phyloP scores from a whole-genome alignment of 23 tunicate genomes.

The Styela clava region DNA sequence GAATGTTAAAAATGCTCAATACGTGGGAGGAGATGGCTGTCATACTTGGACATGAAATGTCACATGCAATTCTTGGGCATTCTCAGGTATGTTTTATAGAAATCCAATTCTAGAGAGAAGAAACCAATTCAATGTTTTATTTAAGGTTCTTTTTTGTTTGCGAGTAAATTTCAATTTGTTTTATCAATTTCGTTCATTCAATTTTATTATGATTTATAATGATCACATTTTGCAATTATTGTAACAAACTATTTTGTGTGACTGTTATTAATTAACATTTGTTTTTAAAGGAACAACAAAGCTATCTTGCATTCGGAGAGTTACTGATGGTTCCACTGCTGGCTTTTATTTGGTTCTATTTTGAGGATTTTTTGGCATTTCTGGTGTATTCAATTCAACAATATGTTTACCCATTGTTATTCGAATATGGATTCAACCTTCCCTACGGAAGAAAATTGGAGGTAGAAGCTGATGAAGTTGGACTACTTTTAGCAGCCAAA shows the following conservation, averaged over 20 bases:
- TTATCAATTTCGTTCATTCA: no score
- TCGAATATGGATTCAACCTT: constrained; percentile 76
- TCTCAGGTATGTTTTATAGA: constrained; percentile 63
- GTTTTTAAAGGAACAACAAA: constrained; percentile 84
- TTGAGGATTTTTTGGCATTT: constrained; percentile 80
- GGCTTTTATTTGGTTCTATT: constrained; percentile 76
- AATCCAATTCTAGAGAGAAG: no score
- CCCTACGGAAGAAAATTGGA: constrained; percentile 78
- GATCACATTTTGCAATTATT: no score
- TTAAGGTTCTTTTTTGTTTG: no score
- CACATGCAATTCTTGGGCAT: constrained; percentile 90
- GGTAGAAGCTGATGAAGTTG: constrained; percentile 87
- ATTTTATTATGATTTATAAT: no score
- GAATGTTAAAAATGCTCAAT: constrained; percentile 60
- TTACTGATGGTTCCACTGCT: constrained; percentile 61
- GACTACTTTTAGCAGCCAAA: constrained; percentile 56
- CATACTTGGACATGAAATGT: constrained; percentile 90
- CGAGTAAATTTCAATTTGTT: no score
- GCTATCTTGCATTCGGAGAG: constrained; percentile 76
- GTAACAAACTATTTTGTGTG: no score
- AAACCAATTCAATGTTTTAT: no score
- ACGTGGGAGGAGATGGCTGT: constrained; percentile 76
- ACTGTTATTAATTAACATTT: no score
- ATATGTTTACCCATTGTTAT: constrained; percentile 44
- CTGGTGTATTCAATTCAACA: constrained; percentile 42